phyloP scores from a whole-genome alignment of 2,113 vertebrate genomes.

The Myanophis thanlyinensis region DNA sequence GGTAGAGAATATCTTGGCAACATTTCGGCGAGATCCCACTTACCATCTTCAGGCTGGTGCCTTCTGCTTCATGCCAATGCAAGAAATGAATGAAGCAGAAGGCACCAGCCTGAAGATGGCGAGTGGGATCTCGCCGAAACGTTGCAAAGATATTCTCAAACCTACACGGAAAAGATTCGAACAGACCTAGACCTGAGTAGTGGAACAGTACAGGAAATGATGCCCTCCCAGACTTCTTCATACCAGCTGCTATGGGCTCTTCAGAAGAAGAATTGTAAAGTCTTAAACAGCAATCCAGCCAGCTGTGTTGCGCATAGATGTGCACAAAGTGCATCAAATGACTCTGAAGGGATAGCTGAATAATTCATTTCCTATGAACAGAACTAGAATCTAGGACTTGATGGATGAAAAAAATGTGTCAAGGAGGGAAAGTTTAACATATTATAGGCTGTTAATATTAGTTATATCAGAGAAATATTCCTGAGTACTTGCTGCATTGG shows the following conservation, averaged over 20 bases:
- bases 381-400: no score
- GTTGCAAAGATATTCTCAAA: no score
- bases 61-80: no score
- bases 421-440: not conserved
- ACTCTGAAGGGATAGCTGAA: not conserved
- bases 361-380: not conserved
- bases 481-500: not conserved
- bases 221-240: not conserved
- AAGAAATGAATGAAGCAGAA: no score
- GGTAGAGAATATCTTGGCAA: no score
- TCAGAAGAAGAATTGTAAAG: not conserved
- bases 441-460: not conserved
- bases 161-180: no score
- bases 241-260: not conserved
- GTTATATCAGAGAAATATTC: not conserved
- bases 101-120: no score
- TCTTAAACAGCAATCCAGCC: not conserved
- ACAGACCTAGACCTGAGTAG: no score
- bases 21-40: no score
- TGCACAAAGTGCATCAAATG: not conserved
- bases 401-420: not conserved
- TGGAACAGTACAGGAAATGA: not conserved
- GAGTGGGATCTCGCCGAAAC: no score
- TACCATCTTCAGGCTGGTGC: no score
- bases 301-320: not conserved